Evolutionary conservation across 2,888 invertebrate genomes (phyloP), one percentile per base, ranked within the genome.

Genomic region (Drosophila meridiana): DNA sequence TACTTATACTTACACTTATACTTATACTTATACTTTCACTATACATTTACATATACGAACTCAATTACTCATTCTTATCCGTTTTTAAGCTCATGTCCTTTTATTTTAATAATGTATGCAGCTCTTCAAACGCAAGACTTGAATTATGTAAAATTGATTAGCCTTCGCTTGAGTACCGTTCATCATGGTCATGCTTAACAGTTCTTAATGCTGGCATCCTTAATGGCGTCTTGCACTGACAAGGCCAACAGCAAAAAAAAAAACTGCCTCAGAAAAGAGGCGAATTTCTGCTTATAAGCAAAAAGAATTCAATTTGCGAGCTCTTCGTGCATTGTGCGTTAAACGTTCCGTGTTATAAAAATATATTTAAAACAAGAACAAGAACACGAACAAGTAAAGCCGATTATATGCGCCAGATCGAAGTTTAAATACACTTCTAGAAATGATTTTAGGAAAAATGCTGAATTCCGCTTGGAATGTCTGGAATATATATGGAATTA

Each of bases 321-420:
- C 47, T 64, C 58, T 69, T 52, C 28, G 52, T 52, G 30, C 63
- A 45, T 72, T 65, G 26, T 62, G 64, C 32, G 64, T 64, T 78
- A 78, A 78, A 75, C 65, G 71, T 67, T 71, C 61, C 53, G 61
- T 66, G 57, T 53, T 57, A 67, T 60, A 71, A 71, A 71, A 71
- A 75, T 78, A 78, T 63, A 63, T 68, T 26, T 20, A 26, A 36
- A 30, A 65, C 20, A 48, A 13, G 48, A 53, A 52, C 6, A 20
- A 26, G 36, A 20, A 63, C n/a, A 42, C 14, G 47, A 53, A 50
- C 13, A n/a, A 28, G 40, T 11, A 5, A 38, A 59, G 42, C 28
- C 45, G 38, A 26, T 20, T 9, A 32, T 45, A 14, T 60, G 58
- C 55, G 14, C 4, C 36, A 6, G 28, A n/a, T n/a, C 48, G 42